Evolutionary conservation across 2,113 vertebrate genomes (phyloP), one percentile per base, ranked within the genome.

Genomic region (Anolis sagrei): DNA sequence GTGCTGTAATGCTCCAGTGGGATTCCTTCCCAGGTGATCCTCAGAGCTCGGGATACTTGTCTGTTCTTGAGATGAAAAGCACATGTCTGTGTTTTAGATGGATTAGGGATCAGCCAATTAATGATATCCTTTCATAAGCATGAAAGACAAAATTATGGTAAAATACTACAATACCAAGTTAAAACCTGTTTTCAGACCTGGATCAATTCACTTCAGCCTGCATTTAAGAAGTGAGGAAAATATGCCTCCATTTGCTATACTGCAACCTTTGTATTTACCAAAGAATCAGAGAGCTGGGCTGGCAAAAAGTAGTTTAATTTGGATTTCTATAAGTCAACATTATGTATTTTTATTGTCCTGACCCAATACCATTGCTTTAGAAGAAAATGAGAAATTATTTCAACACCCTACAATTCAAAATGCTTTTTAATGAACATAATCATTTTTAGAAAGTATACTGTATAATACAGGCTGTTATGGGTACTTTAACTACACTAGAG

Each of bases 371-470:
- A 0, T 58, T 84, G 44, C 81, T 78, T 51, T n/a, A 6, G n/a
- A 79, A 81, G 5, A 27, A 82, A 80, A 1, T 6, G 1, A 36
- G 66, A 49, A 78, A 78, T 79, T 23, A 85, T 79, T 85, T 61
- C 21, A 14, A 68, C 3, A 73, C 3, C 39, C 8, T 5, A 70
- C 48, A 79, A 72, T 72, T 62, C 25, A 58, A 23, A 68, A 64
- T 81, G 25, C n/a, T 39, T 72, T 39, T 82, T 61, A 58, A 75
- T 39, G 34, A 0, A 0, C 51, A 76, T 81, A n/a, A 36, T 73
- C 69, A 81, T 54, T 79, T 79, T 49, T 70, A 83, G 89, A 90
- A 89, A 84, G 34, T 66, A 84, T 10, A 2, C 29, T 14, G 62
- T 5, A 1, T 25, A 76, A 70, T 86, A 89, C 62, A 9, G 44